These are phyloP conservation scores for Willowsia nigromaculata DNA, from an alignment of 2,888 invertebrate genomes.

Conservation along the genomic window DNA sequence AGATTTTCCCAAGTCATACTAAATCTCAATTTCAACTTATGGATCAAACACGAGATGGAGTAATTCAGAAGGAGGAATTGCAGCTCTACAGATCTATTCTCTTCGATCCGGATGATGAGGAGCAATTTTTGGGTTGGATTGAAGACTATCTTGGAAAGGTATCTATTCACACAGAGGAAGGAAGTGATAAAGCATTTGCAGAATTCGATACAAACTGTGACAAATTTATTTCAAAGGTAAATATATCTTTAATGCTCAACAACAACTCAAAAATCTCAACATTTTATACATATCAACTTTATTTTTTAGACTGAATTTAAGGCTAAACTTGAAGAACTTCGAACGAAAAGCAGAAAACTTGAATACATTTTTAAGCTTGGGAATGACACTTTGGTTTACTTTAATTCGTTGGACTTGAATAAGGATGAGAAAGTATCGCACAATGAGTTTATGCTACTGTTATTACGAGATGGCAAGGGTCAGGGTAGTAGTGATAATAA, in stretches of 20 bases:
- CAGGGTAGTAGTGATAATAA: too few relatives aligned
- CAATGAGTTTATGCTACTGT: slow-evolving; percentile 47
- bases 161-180: neutral
- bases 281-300: neutral
- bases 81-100: neutral
- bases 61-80: slow-evolving; percentile 17
- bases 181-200: slow-evolving; percentile 1
- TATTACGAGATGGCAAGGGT: slow-evolving; percentile 3
- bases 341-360: neutral
- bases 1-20: neutral
- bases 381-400: neutral
- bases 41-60: slow-evolving; percentile 49
- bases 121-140: slow-evolving; percentile 20
- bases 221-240: slow-evolving; percentile 37
- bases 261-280: neutral
- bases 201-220: slow-evolving; percentile 56
- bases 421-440: slow-evolving; percentile 42
- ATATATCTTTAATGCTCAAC: too few relatives aligned
- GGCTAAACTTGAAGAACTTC: slow-evolving; percentile 1
- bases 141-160: slow-evolving; percentile 1
- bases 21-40: neutral
- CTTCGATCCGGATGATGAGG: slow-evolving; percentile 1
- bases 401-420: slow-evolving; percentile 44
- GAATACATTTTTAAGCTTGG: neutral
- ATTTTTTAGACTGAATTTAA: slow-evolving; percentile 41